A percentile compares a stretch with the other conserved stretches of the same genome.
phyloP scores from a whole-genome alignment of 1,140 invertebrate species.

The Melitaea cinxia region DNA sequence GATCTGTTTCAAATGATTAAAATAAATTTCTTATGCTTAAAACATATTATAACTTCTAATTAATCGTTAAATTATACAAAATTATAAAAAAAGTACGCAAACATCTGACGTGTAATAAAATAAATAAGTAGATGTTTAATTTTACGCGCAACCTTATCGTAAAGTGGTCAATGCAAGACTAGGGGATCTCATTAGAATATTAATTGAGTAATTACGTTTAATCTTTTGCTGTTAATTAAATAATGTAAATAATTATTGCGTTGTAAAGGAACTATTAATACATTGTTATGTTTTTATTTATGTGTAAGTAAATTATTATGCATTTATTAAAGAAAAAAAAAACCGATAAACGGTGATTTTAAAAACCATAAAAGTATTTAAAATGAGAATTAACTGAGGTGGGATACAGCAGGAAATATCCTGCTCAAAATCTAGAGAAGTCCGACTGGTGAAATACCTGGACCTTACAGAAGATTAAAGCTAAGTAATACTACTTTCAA shows the following conservation, averaged over 20 bases:
- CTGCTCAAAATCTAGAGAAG: too few relatives aligned
- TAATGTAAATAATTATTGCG: background rate
- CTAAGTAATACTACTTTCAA: too few relatives aligned
- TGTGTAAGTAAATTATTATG: background rate
- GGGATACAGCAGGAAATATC: too few relatives aligned
- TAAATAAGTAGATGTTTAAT: background rate
- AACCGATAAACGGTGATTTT: background rate
- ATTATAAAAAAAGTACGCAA: background rate
- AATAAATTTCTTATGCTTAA: background rate
- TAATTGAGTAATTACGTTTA: conserved; percentile 17
- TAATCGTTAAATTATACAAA: conserved; percentile 1
- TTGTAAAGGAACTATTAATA: background rate
- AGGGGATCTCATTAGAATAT: conserved; percentile 21
- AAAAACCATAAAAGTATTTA: too few relatives aligned
- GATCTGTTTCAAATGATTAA: background rate
- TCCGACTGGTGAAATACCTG: too few relatives aligned
- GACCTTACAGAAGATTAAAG: too few relatives aligned
- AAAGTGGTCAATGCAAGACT: conserved; percentile 2
- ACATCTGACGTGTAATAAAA: background rate
- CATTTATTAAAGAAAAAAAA: background rate
- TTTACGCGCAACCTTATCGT: conserved; percentile 3
- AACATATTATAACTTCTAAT: background rate
- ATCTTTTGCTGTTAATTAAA: conserved; percentile 6
- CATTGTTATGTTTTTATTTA: background rate
- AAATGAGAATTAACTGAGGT: too few relatives aligned